phyloP scores from a whole-genome alignment of 2,888 invertebrate species.

The Campaea margaritaria region DNA sequence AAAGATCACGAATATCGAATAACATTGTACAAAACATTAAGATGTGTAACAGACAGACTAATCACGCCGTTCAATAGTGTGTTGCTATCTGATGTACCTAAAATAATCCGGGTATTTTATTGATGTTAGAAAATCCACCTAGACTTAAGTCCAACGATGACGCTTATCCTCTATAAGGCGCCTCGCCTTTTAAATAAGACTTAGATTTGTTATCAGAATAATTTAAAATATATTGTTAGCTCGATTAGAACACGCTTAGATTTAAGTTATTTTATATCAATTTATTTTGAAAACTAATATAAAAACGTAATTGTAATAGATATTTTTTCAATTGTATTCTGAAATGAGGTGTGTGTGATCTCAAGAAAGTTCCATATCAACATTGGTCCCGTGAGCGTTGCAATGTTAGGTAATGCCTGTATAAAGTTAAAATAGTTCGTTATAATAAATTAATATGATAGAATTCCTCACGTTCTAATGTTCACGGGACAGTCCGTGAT shows the following conservation, averaged over 20 bases:
- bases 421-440: constrained; percentile 32
- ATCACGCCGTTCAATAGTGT: constrained; percentile 13
- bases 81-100: constrained; percentile 30
- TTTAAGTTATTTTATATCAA: constrained; percentile 81
- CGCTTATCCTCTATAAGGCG: constrained; percentile 75
- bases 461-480: constrained; percentile 26
- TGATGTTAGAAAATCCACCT: constrained; percentile 59
- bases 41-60: constrained; percentile 7
- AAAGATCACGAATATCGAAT: constrained; percentile 8
- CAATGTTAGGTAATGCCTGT: constrained; percentile 24
- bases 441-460: constrained; percentile 30
- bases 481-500: constrained; percentile 22
- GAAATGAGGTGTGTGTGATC: constrained; percentile 70
- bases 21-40: constrained; percentile 23
- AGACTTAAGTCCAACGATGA: constrained; percentile 80
- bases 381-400: constrained; percentile 30
- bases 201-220: constrained; percentile 76
- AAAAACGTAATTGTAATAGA: constrained; percentile 62
- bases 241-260: constrained; percentile 58
- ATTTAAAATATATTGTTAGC: constrained; percentile 64
- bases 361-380: constrained; percentile 62
- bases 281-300: constrained; percentile 74
- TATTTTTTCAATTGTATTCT: constrained; percentile 65
- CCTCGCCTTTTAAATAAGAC: constrained; percentile 79
- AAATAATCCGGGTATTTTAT: constrained; percentile 56